Evolutionary conservation across 2,888 invertebrate genomes (phyloP), one percentile per base, ranked within the genome.

Genomic region (Erynnis tages): DNA sequence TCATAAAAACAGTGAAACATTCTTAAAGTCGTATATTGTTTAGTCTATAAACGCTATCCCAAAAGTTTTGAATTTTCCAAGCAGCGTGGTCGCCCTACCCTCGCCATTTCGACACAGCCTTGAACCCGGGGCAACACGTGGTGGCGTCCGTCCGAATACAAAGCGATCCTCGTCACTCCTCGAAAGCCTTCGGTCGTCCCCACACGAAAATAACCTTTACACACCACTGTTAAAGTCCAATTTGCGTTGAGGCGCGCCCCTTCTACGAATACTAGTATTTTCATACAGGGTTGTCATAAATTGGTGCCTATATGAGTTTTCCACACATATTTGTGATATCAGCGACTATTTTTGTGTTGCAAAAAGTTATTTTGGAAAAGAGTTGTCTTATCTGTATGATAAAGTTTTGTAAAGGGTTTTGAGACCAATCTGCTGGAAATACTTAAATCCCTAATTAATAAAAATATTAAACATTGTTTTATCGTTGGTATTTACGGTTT

Each of bases 91-190:
- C 54, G 57, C 64, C 65, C 67, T 67, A 76, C 53, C 58, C 46
- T 59, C 61, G 61, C 61, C 67, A 60, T 68, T 69, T 56, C 62
- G 56, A 61, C 69, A 65, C 72, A 80, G 78, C 79, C 79, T 83
- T 81, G 80, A 83, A 80, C 82, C 82, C 71, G 65, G 71, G 71
- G 73, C 78, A 82, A 79, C 84, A 84, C 82, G 82, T 82, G 84
- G 79, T 72, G 61, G 57, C 71, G 71, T 73, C 75, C 72, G 67
- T 60, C 65, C 57, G 74, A 81, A 82, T 79, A 76, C 79, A 66
- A 77, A 82, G 78, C 75, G 69, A 75, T 79, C 70, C 71, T 65
- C 63, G 65, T 71, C 74, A 73, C 75, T 76, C 73, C 73, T 71
- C 65, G 61, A 67, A 75, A 79, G 71, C 76, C 71, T 77, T 62